Conservation (phyloP, 2,888 invertebrate genomes). For the Mechanitis messenoides region DNA sequence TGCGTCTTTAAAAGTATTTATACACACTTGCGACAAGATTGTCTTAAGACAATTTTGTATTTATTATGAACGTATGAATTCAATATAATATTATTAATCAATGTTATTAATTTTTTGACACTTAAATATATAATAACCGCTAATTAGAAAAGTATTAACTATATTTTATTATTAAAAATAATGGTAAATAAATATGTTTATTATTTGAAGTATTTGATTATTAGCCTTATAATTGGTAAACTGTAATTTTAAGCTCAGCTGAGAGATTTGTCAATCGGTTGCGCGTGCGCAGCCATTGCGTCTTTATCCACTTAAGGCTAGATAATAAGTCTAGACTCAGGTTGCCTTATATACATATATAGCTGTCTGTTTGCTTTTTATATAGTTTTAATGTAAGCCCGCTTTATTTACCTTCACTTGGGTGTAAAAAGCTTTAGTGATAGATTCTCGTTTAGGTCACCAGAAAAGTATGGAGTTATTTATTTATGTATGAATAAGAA, state of each 20-base stretch:
- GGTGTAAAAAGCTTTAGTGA: constrained; percentile 22
- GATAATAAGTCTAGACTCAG: constrained; percentile 34
- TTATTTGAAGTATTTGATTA: no score
- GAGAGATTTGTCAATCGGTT: constrained; percentile 12
- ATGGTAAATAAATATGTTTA: background rate
- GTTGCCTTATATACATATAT: constrained; percentile 32
- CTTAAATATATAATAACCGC: no score
- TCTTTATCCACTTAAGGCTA: constrained; percentile 32
- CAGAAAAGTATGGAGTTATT: constrained; percentile 20
- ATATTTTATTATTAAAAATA: background rate
- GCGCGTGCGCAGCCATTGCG: constrained; percentile 20
- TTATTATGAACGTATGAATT: background rate
- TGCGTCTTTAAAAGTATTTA: constrained; percentile 22
- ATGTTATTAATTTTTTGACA: no score
- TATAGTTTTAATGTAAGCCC: constrained; percentile 29
- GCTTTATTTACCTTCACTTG: constrained; percentile 23
- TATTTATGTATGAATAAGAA: constrained; percentile 4
- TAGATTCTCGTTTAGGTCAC: constrained; percentile 22
- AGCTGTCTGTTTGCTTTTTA: constrained; percentile 31
- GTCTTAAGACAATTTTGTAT: constrained; percentile 12
- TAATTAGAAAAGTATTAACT: no score
- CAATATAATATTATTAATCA: no score
- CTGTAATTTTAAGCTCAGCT: background rate
- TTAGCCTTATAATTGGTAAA: background rate
- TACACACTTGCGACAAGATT: constrained; percentile 14